Conservation (phyloP, 1,140 invertebrate species). For the Neodiprion virginianus region DNA sequence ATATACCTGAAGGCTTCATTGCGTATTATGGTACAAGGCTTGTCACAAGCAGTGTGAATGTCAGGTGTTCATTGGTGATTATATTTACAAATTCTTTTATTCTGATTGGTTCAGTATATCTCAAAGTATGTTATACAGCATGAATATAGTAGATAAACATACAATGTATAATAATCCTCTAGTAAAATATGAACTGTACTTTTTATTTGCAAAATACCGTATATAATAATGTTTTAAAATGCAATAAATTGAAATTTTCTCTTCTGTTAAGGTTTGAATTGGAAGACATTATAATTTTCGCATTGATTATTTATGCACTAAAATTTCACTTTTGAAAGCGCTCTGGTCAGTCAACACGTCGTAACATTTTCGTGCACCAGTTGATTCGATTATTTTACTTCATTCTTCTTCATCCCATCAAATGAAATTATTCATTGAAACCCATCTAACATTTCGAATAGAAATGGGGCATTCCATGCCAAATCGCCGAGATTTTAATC, state of each 20-base stretch:
- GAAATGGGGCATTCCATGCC: neutral
- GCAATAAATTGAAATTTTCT: neutral
- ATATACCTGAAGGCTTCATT: neutral
- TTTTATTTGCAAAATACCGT: neutral
- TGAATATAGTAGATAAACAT: too few relatives aligned
- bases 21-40: neutral
- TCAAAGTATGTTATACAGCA: neutral
- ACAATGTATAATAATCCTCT: neutral
- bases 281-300: too few relatives aligned
- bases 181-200: neutral
- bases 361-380: neutral
- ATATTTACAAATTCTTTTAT: neutral
- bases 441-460: neutral
- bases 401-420: neutral
- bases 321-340: neutral
- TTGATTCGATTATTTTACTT: neutral
- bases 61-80: too few relatives aligned
- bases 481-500: neutral
- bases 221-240: neutral
- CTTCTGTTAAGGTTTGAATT: too few relatives aligned
- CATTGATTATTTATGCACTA: neutral
- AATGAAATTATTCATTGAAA: neutral
- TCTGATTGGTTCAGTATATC: conserved; percentile 3
- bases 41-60: neutral
- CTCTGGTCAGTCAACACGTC: too few relatives aligned